Conservation (phyloP, 2,113 vertebrate species). For the Eudyptes chrysolophus region DNA sequence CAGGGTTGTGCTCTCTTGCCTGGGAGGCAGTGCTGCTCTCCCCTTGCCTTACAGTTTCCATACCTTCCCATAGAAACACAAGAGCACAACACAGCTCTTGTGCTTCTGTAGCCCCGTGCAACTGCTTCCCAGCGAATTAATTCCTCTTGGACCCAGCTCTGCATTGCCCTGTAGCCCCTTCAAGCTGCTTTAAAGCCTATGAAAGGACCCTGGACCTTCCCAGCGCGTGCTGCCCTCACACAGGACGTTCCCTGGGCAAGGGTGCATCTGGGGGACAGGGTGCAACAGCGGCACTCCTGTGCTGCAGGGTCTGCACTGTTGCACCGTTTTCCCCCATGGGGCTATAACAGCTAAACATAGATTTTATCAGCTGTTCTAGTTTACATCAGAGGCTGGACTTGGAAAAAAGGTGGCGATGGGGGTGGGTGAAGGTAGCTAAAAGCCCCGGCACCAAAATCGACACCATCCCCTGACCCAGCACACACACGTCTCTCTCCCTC, state of each 20-base stretch:
- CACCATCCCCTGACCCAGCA: not conserved
- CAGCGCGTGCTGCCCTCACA: not conserved
- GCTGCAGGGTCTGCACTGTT: not conserved
- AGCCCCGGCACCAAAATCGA: not conserved
- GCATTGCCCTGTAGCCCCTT: not conserved
- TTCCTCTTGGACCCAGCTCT: not conserved
- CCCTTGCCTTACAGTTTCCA: not conserved
- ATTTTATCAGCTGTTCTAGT: not conserved
- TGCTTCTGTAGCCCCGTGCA: not conserved
- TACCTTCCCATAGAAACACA: not conserved
- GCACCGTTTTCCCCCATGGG: not conserved
- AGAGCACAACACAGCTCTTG: not conserved
- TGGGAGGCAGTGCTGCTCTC: not conserved
- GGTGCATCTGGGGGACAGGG: fast-evolving
- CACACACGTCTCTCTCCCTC: not conserved
- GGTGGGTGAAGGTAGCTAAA: not conserved
- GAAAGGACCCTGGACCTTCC: not conserved
- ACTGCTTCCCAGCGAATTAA: not conserved
- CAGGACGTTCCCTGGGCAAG: not conserved
- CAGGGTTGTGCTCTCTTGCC: not conserved
- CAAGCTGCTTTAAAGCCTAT: not conserved
- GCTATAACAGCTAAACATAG: not conserved
- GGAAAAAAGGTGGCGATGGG: not conserved
- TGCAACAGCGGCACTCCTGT: not conserved
- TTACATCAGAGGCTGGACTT: not conserved